Conservation (phyloP, 2,888 invertebrate genomes). For the Reticulitermes lucifugus region DNA sequence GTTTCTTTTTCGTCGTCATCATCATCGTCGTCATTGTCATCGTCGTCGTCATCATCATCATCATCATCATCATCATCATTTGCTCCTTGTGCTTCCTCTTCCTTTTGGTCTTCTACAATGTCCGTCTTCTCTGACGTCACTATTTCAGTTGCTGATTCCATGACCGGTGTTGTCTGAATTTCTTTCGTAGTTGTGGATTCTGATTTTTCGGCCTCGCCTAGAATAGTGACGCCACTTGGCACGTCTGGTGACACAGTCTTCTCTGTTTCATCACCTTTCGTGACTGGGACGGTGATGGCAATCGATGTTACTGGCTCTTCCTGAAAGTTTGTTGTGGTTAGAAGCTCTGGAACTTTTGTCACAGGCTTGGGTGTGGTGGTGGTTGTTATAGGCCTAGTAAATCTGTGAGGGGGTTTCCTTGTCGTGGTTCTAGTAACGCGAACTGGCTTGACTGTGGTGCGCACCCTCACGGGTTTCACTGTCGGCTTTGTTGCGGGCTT, state of each 20-base stretch:
- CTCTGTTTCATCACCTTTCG: slow-evolving; percentile 48
- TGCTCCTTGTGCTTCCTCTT: background rate
- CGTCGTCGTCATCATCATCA: slow-evolving; percentile 43
- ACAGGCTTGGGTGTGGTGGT: background rate
- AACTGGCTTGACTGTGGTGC: slow-evolving; percentile 8
- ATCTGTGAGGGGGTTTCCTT: slow-evolving; percentile 24
- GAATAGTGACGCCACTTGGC: background rate
- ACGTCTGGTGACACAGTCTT: background rate
- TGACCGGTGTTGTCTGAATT: too few relatives aligned
- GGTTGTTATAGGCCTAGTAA: slow-evolving; percentile 16
- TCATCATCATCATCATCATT: slow-evolving; percentile 45
- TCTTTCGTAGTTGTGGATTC: background rate
- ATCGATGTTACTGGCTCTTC: slow-evolving; percentile 55
- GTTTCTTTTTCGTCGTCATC: slow-evolving; percentile 55
- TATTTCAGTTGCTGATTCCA: background rate
- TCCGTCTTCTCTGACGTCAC: background rate
- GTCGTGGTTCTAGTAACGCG: slow-evolving; percentile 34
- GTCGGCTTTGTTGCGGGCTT: slow-evolving; percentile 35
- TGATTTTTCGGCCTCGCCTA: background rate
- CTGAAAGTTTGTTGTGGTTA: background rate
- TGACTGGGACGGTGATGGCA: slow-evolving; percentile 55
- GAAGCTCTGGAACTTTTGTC: background rate
- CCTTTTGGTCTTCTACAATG: background rate
- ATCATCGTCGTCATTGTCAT: slow-evolving; percentile 60
- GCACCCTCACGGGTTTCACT: background rate